A percentile compares a stretch with the other conserved stretches of the same genome.
These are phyloP conservation scores for Microdon myrmicae DNA, from an alignment of 2,888 invertebrate genomes.

Conservation along the genomic window DNA sequence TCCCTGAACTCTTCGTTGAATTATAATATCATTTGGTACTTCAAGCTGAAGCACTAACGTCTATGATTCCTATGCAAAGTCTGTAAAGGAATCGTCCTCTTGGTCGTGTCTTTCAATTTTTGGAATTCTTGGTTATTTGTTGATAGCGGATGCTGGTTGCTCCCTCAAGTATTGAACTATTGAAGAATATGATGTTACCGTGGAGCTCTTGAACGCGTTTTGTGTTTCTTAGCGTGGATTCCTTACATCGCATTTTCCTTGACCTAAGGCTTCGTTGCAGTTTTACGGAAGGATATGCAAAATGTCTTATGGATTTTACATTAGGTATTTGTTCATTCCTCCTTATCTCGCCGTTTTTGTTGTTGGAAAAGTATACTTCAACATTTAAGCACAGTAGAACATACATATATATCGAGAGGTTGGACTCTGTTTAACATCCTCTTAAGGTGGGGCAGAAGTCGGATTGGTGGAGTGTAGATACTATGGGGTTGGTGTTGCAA, in stretches of 20 bases:
- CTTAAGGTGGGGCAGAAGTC: constrained; percentile 18
- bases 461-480: constrained; percentile 16
- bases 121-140: too few relatives aligned
- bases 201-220: neutral
- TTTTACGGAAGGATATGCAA: constrained; percentile 4
- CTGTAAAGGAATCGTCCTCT: too few relatives aligned
- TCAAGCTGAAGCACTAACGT: too few relatives aligned
- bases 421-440: constrained; percentile 30
- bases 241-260: constrained; percentile 36
- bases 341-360: too few relatives aligned
- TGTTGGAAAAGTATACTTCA: constrained; percentile 12
- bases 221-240: too few relatives aligned
- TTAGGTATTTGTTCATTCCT: constrained; percentile 5
- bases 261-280: constrained; percentile 22
- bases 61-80: too few relatives aligned
- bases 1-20: too few relatives aligned
- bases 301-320: constrained; percentile 1
- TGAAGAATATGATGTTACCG: neutral
- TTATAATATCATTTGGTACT: too few relatives aligned
- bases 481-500: too few relatives aligned
- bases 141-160: too few relatives aligned
- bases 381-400: constrained; percentile 6
- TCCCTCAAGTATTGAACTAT: neutral
- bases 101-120: too few relatives aligned
- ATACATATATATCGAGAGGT: constrained; percentile 3